Base-by-base conservation (phyloP, 2,113 vertebrate species). In the Rutilus rutilus region DNA sequence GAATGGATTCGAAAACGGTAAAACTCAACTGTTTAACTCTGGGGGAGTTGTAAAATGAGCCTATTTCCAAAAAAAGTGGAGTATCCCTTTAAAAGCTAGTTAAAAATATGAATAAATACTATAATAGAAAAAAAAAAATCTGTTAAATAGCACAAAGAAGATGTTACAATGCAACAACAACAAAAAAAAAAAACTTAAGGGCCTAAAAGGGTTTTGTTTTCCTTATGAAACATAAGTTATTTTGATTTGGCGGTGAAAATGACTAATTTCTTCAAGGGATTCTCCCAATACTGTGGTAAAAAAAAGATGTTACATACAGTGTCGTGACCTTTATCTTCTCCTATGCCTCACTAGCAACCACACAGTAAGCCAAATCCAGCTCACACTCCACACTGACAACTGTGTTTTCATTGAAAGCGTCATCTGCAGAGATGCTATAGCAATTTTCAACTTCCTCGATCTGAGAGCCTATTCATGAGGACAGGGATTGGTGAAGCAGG, bases 371-470 rank as follows among this genome's bases (percentile, higher is more conserved):
- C 80, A 82, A 75, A 52, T 81, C 75, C 60, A 62, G 74, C 47
- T 76, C 15, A 7, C 42, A 59, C 78, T 19, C 17, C 62, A 64
- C 10, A 0, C 50, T 50, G 69, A 54, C 1, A 27, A 33, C 88
- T 78, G 80, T 86, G 80, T 75, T 27, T 39, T 86, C 76, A 87
- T 75, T 71, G 83, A 85, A 88, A 89, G 60, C 90, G 86, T 87
- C 83, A 89, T 59, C 57, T 86, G 69, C 88, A 30, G 69, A 86
- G 88, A 87, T 87, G 90, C 91, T 91, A 89, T 64, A 33, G 69
- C 88, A 88, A 91, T 93, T 91, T 91, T 90, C 88, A 82, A 75
- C 86, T 85, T 78, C 59, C 50, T 69, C 67, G 64, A 30, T 80
- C 85, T 79, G 82, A 88, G 88, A 88, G 87, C 8, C 77, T 85